Base-by-base conservation (phyloP, 2,113 vertebrate genomes). In the Perca schrenkii region DNA sequence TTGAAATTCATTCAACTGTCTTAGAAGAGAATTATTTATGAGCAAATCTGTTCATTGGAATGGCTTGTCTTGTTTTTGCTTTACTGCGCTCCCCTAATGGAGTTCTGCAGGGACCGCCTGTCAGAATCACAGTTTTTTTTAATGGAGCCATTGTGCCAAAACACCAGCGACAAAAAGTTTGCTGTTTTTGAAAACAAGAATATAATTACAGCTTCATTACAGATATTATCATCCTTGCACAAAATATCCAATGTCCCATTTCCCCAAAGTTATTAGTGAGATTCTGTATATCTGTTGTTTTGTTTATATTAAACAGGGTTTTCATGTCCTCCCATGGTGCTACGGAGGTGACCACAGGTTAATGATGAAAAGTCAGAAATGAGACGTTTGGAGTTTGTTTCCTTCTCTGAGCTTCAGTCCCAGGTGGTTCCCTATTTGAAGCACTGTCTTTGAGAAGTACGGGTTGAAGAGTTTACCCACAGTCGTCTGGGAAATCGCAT, bases 21-120 rank as follows among this genome's bases (percentile, higher is more conserved):
- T 92, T 91, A 65, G 77, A 92, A 94, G 89, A 60, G 92, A 94
- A 94, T 94, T 93, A 94, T 94, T 94, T 89, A 94, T 94, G 92
- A 94, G 90, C 68, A 86, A 93, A 91, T 94, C 91, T 93, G 91
- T 92, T 93, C 88, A 69, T 66, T 89, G 88, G 85, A 92, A 90
- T 86, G 82, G 86, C 79, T 89, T 56, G 86, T 86, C 88, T 92
- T 93, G 89, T 92, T 92, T 88, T 90, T 85, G 90, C 82, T 88
- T 86, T 83, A 57, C 89, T 21, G 34, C 46, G 19, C 80, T 93
- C 88, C 89, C 91, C 82, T 82, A 85, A 87, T 85, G 86, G 57
- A 8, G 28, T 17, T 86, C 92, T 83, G 74, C 84, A 84, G 92
- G 93, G 92, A 83, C 82, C 11, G 79, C 78, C 90, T 93, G 90